phyloP scores from a whole-genome alignment of 2,797 vertebrate species.

The Halcyon badia region DNA sequence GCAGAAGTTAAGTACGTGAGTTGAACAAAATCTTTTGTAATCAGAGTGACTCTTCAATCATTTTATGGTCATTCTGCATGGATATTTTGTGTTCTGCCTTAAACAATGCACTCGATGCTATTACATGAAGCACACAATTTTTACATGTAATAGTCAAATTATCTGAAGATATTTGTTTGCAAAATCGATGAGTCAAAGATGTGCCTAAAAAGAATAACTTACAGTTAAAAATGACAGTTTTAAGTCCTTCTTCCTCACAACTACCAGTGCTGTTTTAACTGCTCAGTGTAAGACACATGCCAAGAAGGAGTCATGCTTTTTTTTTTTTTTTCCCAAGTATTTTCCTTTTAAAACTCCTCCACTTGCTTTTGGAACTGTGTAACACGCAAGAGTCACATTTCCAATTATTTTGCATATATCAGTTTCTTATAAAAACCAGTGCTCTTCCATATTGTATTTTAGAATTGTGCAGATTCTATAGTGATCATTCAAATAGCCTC shows the following conservation, averaged over 20 bases:
- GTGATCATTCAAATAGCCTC: neutral
- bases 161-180: neutral
- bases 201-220: neutral
- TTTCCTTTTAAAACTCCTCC: neutral
- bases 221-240: neutral
- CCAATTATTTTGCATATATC: neutral
- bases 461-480: neutral
- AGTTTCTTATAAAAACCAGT: neutral
- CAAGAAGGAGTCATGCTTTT: neutral
- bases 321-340: neutral
- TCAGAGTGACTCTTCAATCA: neutral
- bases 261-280: neutral
- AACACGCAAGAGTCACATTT: neutral
- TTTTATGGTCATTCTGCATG: neutral
- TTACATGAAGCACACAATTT: neutral
- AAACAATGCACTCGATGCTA: neutral
- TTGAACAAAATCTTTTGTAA: neutral
- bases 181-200: neutral
- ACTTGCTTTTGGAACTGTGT: neutral
- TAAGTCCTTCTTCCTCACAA: neutral
- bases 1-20: neutral
- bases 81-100: neutral
- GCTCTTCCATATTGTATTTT: neutral
- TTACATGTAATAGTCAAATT: neutral
- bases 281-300: neutral